These are phyloP conservation scores for Scelioninae gen. 2 DNA, from an alignment of 2,888 invertebrate genomes.

Conservation along the genomic window DNA sequence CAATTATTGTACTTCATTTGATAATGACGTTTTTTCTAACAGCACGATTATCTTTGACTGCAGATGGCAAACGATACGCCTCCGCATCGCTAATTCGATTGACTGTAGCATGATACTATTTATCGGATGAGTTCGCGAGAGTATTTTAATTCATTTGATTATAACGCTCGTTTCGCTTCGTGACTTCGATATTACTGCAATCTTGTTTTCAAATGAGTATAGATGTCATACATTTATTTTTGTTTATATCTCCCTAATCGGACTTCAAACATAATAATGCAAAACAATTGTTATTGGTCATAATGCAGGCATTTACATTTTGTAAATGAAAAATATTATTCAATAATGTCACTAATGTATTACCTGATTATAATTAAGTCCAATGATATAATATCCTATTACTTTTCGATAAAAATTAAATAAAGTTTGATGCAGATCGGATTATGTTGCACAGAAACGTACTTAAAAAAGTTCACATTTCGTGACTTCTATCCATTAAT, in stretches of 20 bases:
- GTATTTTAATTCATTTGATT: constrained; percentile 71
- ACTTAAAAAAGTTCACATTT: constrained; percentile 16
- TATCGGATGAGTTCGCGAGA: constrained; percentile 69
- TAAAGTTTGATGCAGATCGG: constrained; percentile 21
- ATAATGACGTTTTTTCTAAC: too few species aligned
- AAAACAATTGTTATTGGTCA: background rate
- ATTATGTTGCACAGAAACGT: constrained; percentile 18
- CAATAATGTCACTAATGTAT: background rate
- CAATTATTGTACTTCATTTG: too few species aligned
- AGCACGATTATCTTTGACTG: constrained; percentile 16
- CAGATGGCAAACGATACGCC: constrained; percentile 36
- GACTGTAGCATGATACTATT: constrained; percentile 67
- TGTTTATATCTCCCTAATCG: background rate
- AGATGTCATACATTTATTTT: constrained; percentile 7
- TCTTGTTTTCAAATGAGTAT: constrained; percentile 37
- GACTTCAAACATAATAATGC: background rate
- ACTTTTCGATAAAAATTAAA: background rate
- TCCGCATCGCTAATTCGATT: constrained; percentile 67
- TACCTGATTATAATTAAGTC: background rate
- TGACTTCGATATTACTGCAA: constrained; percentile 56
- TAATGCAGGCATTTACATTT: too few species aligned
- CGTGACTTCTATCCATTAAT: constrained; percentile 29
- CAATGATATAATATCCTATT: background rate
- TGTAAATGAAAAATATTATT: background rate
- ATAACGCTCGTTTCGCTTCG: constrained; percentile 67